Percentiles rank a stretch among this genome's conserved stretches.
Conservation (phyloP, 92 coral and sea anemone species). For the Actinostola sp. region DNA sequence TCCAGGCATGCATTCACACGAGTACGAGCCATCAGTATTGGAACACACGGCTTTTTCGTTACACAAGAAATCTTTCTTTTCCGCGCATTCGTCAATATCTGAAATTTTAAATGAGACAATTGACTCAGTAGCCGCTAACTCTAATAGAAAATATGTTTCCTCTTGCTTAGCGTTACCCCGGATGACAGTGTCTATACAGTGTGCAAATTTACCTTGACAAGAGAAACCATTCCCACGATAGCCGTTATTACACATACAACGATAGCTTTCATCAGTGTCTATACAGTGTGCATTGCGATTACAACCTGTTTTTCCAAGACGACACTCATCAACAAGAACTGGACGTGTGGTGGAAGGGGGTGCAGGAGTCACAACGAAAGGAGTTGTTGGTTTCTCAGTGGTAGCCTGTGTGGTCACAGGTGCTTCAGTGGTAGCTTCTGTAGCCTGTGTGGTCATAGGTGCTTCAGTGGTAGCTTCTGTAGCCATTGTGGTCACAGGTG, state of each 20-base stretch:
- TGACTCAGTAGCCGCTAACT: too few relatives aligned
- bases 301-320: slow-evolving; percentile 48
- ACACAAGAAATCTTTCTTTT: slow-evolving; percentile 17
- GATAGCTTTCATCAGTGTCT: slow-evolving; percentile 56
- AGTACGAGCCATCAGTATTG: slow-evolving; percentile 36
- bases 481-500: too few relatives aligned
- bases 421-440: slow-evolving; percentile 7
- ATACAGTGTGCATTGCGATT: slow-evolving; percentile 63
- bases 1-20: slow-evolving; percentile 39
- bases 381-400: slow-evolving; percentile 11
- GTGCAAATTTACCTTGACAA: slow-evolving; percentile 68
- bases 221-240: slow-evolving; percentile 55
- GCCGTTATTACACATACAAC: slow-evolving; percentile 63
- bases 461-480: slow-evolving; percentile 13
- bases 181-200: too few relatives aligned
- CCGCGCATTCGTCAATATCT: slow-evolving; percentile 40
- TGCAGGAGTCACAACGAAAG: not conserved
- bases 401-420: not conserved
- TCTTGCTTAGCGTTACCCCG: too few relatives aligned
- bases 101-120: too few relatives aligned
- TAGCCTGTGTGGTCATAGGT: too few relatives aligned
- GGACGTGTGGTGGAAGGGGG: too few relatives aligned
- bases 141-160: too few relatives aligned
- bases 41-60: slow-evolving; percentile 38
- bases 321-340: slow-evolving; percentile 54